Percentiles rank a stretch among this genome's conserved stretches.
These are phyloP conservation scores for Eudyptes chrysolophus DNA, from an alignment of 2,113 vertebrate species.

Conservation along the genomic window DNA sequence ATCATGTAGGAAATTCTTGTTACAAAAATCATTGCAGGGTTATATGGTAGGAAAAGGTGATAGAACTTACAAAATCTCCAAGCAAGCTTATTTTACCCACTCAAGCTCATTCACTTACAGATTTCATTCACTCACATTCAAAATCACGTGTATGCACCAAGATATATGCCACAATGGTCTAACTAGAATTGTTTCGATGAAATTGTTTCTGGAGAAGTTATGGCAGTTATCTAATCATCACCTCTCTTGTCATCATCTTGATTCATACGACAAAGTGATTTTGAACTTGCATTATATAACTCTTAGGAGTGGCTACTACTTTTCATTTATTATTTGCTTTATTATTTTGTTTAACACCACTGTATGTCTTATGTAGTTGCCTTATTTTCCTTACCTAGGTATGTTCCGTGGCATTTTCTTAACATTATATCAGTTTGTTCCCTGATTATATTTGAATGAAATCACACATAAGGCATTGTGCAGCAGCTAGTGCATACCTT, in stretches of 20 bases:
- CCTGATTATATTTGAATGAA: background rate
- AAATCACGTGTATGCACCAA: background rate
- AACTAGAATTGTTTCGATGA: background rate
- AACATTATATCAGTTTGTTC: background rate
- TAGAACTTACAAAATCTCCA: background rate
- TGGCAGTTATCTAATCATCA: background rate
- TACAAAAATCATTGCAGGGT: background rate
- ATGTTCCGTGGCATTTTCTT: background rate
- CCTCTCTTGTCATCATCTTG: background rate
- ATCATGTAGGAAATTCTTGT: background rate
- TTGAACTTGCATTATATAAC: background rate
- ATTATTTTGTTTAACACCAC: background rate
- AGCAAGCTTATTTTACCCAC: background rate
- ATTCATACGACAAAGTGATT: background rate
- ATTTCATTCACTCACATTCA: background rate
- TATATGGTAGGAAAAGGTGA: background rate
- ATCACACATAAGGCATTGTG: background rate
- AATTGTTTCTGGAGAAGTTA: background rate
- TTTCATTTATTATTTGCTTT: background rate
- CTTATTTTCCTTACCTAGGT: background rate
- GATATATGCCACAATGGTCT: background rate
- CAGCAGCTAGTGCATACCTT: background rate
- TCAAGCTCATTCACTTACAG: background rate
- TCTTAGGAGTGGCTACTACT: background rate
- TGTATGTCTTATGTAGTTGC: accelerated